Percentiles rank a stretch among this genome's conserved stretches.
Conservation (phyloP, 2,113 vertebrate genomes). For the Illadopsis cleaveri region DNA sequence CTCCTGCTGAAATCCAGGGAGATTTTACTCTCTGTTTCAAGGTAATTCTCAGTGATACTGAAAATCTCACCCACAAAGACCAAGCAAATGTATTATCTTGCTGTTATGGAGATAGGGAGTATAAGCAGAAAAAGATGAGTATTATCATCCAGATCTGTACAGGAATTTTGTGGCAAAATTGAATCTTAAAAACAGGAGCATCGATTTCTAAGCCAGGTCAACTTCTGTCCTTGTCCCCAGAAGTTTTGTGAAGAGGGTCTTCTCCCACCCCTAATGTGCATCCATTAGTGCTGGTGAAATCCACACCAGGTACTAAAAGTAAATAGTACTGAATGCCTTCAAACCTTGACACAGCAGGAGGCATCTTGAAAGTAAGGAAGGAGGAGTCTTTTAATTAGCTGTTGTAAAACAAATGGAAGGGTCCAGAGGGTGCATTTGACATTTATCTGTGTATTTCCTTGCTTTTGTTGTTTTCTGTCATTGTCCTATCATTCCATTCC, state of each 20-base stretch:
- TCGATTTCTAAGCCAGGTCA: not conserved
- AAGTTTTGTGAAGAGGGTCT: not conserved
- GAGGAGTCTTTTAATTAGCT: conserved; percentile 50
- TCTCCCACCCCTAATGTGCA: not conserved
- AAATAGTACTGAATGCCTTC: conserved; percentile 35
- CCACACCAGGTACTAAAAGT: conserved; percentile 30
- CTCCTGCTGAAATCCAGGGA: conserved; percentile 14
- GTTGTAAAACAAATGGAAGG: conserved; percentile 55
- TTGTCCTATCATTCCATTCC: conserved; percentile 58
- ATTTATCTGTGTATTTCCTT: conserved; percentile 62
- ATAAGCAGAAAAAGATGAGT: not conserved
- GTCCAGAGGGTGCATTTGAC: conserved; percentile 28
- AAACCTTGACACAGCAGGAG: conserved; percentile 1
- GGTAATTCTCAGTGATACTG: conserved; percentile 26
- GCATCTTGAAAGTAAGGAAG: conserved; percentile 26
- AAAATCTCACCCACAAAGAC: conserved; percentile 34
- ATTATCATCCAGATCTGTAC: not conserved
- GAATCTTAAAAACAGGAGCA: not conserved
- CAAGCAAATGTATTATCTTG: not conserved
- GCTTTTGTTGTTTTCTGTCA: conserved; percentile 67
- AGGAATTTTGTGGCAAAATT: not conserved
- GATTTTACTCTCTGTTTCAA: conserved; percentile 19
- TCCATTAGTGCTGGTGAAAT: conserved; percentile 39
- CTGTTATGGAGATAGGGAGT: not conserved
- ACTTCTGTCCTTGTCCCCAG: not conserved